Conservation (phyloP, 2,888 invertebrate species). For the Andrena marginata region DNA sequence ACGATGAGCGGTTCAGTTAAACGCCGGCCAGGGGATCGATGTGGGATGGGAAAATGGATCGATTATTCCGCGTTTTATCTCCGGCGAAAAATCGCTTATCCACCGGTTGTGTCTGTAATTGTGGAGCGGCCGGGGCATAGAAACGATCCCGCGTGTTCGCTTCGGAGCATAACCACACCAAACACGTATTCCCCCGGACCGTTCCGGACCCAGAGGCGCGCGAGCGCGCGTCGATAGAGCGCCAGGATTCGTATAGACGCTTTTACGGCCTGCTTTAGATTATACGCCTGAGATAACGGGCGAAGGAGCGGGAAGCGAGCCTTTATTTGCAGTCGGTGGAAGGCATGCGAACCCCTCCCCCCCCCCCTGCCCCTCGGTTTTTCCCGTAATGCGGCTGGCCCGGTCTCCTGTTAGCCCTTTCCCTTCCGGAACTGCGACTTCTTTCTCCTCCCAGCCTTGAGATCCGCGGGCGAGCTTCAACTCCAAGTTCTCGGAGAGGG, state of each 20-base stretch:
- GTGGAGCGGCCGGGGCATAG: conserved; percentile 45
- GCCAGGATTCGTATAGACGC: conserved; percentile 71
- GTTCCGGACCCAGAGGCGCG: conserved; percentile 15
- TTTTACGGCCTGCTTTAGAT: conserved; percentile 81
- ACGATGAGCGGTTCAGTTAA: too few species aligned
- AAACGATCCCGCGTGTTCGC: conserved; percentile 52
- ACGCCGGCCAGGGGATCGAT: conserved; percentile 10
- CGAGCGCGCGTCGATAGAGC: conserved; percentile 38
- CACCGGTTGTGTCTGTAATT: conserved; percentile 44
- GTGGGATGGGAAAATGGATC: conserved; percentile 11
- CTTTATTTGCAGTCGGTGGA: conserved; percentile 68
- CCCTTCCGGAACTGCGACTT: conserved; percentile 52
- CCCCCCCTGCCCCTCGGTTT: conserved; percentile 43
- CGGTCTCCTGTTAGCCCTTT: conserved; percentile 31
- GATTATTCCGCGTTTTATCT: conserved; percentile 45
- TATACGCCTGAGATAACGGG: conserved; percentile 80
- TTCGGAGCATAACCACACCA: conserved; percentile 67
- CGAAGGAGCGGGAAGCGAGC: conserved; percentile 60
- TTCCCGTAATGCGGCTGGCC: conserved; percentile 55
- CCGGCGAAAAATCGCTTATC: conserved; percentile 52
- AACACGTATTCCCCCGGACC: conserved; percentile 75
- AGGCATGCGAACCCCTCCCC: conserved; percentile 59
- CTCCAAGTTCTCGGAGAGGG: conserved; percentile 39
- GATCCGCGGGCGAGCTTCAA: conserved; percentile 27
- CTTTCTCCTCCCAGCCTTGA: conserved; percentile 28